Conservation (phyloP, 1,140 invertebrate genomes). For the Zaprionus lachaisei region DNA sequence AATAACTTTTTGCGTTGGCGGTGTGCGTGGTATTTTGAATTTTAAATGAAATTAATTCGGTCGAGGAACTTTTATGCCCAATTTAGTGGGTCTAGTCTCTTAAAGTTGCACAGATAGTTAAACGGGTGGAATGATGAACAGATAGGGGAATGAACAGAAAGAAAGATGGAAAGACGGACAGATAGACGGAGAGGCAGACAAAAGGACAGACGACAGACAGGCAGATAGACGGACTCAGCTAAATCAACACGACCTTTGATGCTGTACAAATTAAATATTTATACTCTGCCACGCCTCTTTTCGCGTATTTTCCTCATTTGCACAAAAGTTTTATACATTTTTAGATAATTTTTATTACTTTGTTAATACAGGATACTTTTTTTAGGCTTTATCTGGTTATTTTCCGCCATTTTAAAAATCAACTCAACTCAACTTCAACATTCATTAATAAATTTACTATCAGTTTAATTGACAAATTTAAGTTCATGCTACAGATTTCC, state of each 20-base stretch:
- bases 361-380: too few species aligned
- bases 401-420: conserved; percentile 12
- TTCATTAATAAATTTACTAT: conserved; percentile 34
- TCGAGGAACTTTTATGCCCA: neutral
- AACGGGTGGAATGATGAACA: neutral
- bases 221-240: too few species aligned
- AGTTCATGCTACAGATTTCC: conserved; percentile 40
- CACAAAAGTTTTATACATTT: too few species aligned
- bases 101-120: neutral
- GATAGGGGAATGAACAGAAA: too few species aligned
- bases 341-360: too few species aligned
- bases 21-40: neutral
- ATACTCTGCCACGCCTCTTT: too few species aligned
- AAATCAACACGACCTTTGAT: too few species aligned
- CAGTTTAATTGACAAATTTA: conserved; percentile 32
- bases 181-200: too few species aligned
- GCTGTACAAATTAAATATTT: too few species aligned
- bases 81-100: neutral
- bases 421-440: neutral
- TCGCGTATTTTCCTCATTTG: too few species aligned
- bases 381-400: neutral
- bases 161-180: neutral
- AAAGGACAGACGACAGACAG: too few species aligned
- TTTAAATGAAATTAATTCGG: neutral
- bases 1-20: neutral